A percentile compares a stretch with the other conserved stretches of the same genome.
Conservation (phyloP, 2,888 invertebrate genomes). For the Xanthia icteritia region DNA sequence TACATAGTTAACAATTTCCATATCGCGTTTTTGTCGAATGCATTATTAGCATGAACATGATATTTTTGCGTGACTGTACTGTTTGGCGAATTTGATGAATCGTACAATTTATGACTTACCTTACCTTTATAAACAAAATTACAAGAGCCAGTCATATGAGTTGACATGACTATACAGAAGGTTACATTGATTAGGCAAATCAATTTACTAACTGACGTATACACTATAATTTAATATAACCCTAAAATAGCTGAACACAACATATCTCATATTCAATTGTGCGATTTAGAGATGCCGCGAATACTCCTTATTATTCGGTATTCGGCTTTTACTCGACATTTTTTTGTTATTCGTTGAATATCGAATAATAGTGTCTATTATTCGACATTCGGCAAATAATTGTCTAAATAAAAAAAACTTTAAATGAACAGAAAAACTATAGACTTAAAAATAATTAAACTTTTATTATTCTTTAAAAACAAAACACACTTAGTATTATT, state of each 20-base stretch:
- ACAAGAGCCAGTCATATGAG: background rate
- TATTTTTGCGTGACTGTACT: conserved; percentile 11
- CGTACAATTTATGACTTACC: background rate
- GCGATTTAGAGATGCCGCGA: background rate
- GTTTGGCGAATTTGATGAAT: conserved; percentile 14
- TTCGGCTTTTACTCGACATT: too few relatives aligned
- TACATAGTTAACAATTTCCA: background rate
- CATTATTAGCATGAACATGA: conserved; percentile 4
- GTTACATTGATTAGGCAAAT: conserved; percentile 8
- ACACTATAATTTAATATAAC: background rate
- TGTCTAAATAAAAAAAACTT: too few relatives aligned
- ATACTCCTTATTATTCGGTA: too few relatives aligned
- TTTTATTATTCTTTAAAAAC: too few relatives aligned
- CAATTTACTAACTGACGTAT: background rate
- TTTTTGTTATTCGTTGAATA: too few relatives aligned
- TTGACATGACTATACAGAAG: background rate
- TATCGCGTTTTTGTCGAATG: background rate
- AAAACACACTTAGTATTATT: too few relatives aligned
- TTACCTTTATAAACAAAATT: conserved; percentile 1
- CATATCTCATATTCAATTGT: background rate
- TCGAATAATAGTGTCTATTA: too few relatives aligned
- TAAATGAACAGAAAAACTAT: too few relatives aligned
- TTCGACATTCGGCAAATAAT: too few relatives aligned
- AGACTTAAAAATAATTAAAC: too few relatives aligned
- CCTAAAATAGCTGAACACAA: background rate